Conservation (phyloP, 2,797 vertebrate genomes). For the Amblyraja radiata region DNA sequence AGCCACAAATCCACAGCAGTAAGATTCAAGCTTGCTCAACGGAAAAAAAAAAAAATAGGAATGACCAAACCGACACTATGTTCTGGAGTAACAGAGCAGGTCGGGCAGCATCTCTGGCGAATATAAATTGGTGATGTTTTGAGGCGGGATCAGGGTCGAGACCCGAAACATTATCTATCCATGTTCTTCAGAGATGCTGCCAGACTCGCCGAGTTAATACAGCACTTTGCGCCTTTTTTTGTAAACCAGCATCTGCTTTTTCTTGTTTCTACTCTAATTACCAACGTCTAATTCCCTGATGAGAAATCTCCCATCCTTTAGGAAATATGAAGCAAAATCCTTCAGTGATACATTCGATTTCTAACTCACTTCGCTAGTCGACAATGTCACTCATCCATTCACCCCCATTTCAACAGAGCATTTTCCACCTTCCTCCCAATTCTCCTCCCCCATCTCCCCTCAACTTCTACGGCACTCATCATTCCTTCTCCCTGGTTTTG, state of each 20-base stretch:
- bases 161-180: too few relatives aligned
- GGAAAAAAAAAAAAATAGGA: neutral
- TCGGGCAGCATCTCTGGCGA: too few relatives aligned
- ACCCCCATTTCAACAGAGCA: neutral
- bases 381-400: too few relatives aligned
- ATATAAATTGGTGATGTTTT: too few relatives aligned
- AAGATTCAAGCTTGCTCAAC: conserved; percentile 12
- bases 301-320: neutral
- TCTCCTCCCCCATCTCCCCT: neutral
- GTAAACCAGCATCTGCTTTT: too few relatives aligned
- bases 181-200: too few relatives aligned
- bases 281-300: neutral
- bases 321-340: neutral
- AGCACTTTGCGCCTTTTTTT: too few relatives aligned
- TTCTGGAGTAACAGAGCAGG: too few relatives aligned
- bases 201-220: too few relatives aligned
- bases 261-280: too few relatives aligned
- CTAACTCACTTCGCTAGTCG: neutral
- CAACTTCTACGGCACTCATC: neutral
- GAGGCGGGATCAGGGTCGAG: too few relatives aligned
- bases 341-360: neutral
- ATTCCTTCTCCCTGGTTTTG: neutral
- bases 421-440: neutral
- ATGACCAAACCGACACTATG: neutral
- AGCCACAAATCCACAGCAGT: neutral